Evolutionary conservation across 2,113 vertebrate genomes (phyloP), one percentile per base, ranked within the genome.

Genomic region (Spermophilus dauricus): DNA sequence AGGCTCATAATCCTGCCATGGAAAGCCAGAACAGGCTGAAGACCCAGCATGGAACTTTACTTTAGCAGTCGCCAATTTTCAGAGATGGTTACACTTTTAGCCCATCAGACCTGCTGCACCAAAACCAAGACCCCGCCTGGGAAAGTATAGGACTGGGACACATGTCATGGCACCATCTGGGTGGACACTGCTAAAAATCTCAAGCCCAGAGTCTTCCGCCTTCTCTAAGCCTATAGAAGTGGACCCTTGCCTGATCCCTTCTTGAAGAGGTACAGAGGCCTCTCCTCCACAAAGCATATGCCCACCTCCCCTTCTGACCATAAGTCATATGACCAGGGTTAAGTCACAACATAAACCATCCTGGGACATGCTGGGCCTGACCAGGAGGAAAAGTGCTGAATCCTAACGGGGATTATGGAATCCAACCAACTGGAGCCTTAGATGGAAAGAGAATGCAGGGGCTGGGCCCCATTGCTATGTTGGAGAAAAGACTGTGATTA

Each of bases 391-490:
- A 77, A 2, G 10, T 13, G 18, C 17, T n/a, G 10, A 51, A 9
- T 11, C 56, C 14, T 34, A 4, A 51, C 84, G 78, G 39, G 61
- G 70, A n/a, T 22, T 20, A 0, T 12, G 8, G 67, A n/a, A n/a
- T 9, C 65, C 42, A 20, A 22, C 3, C 56, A 56, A 26, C 13
- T 20, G 53, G 28, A 28, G 28, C 82, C 63, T 30, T 56, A 83
- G 9, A 20, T 9, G 39, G n/a, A n/a, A 63, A 32, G 26, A 2
- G 0, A 22, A 8, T 30, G n/a, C 11, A 42, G 11, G 26, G 42
- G 32, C 1, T 0, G 1, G 18, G 30, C 7, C 24, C 48, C 3
- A 34, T 32, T 30, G 45, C 72, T 1, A 5, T 42, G 8, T 37
- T 1, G 61, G 34, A 28, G 16, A 9, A 8, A 17, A 3, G 51